Percentiles rank a stretch among this genome's conserved stretches.
phyloP scores from a whole-genome alignment of 2,113 vertebrate genomes.

The Chloropsis hardwickii region DNA sequence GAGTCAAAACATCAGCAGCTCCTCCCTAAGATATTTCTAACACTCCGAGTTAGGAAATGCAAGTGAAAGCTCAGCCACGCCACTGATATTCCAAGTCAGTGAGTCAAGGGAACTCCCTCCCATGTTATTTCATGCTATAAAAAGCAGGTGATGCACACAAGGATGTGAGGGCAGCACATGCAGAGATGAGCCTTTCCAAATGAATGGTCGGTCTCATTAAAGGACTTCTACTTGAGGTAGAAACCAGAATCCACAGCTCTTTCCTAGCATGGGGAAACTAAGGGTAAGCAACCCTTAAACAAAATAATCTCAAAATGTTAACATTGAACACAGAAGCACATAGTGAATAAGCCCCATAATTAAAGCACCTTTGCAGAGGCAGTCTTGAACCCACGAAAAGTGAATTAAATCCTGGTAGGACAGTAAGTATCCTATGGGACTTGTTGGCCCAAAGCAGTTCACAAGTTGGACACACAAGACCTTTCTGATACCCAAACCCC shows the following conservation, averaged over 20 bases:
- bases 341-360: not conserved
- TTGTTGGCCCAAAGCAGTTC: not conserved
- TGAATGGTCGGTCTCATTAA: not conserved
- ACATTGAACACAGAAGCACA: not conserved
- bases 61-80: constrained; percentile 12
- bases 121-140: not conserved
- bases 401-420: not conserved
- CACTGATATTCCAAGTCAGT: not conserved
- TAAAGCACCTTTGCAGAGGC: not conserved
- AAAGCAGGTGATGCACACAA: not conserved
- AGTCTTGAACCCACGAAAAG: not conserved
- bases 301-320: not conserved
- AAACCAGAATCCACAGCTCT: not conserved
- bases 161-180: not conserved
- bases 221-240: not conserved
- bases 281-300: not conserved
- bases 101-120: constrained; percentile 28
- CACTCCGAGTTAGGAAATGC: not conserved
- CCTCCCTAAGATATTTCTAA: not conserved
- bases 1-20: not conserved
- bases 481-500: not conserved
- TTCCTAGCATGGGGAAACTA: not conserved
- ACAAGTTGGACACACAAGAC: not conserved
- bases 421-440: not conserved
- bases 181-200: not conserved